A percentile compares a stretch with the other conserved stretches of the same genome.
These are phyloP conservation scores for Stenolophus ochropezus DNA, from an alignment of 2,888 invertebrate species.

Conservation along the genomic window DNA sequence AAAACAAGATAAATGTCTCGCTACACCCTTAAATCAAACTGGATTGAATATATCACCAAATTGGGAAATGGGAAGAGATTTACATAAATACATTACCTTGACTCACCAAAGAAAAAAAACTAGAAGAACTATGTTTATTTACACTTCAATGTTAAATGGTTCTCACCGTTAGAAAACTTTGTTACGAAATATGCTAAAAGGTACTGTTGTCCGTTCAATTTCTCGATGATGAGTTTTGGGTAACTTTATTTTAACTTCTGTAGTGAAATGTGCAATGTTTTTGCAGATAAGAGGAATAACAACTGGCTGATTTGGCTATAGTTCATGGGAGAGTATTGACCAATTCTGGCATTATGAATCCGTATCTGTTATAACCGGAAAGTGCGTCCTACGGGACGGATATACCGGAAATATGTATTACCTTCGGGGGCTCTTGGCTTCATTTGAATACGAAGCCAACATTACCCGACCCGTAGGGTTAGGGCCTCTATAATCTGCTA, in stretches of 20 bases:
- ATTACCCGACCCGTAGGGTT: slow-evolving; percentile 16
- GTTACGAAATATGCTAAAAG: too few species aligned
- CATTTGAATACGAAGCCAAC: slow-evolving; percentile 34
- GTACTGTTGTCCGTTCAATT: too few species aligned
- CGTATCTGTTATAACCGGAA: slow-evolving; percentile 37
- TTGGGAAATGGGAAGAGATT: slow-evolving; percentile 5
- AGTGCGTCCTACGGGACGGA: slow-evolving; percentile 30
- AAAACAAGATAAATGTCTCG: slow-evolving; percentile 55
- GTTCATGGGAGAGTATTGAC: slow-evolving; percentile 7
- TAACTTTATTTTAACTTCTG: too few species aligned
- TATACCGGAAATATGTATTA: slow-evolving; percentile 44
- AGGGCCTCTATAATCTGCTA: slow-evolving; percentile 24
- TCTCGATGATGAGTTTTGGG: too few species aligned
- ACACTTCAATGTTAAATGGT: too few species aligned
- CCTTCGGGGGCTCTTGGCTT: slow-evolving; percentile 35
- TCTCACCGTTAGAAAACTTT: background rate
- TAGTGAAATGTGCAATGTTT: background rate
- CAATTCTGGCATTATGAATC: slow-evolving; percentile 34
- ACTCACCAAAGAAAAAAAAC: too few species aligned
- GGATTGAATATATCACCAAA: slow-evolving; percentile 41
- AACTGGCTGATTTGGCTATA: background rate
- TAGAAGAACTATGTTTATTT: too few species aligned
- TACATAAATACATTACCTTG: slow-evolving; percentile 14
- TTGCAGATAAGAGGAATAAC: background rate
- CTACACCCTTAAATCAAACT: slow-evolving; percentile 36